A percentile compares a stretch with the other conserved stretches of the same genome.
These are phyloP conservation scores for Brachionus asplanchnoidis DNA, from an alignment of 1,140 invertebrate species.

Conservation along the genomic window DNA sequence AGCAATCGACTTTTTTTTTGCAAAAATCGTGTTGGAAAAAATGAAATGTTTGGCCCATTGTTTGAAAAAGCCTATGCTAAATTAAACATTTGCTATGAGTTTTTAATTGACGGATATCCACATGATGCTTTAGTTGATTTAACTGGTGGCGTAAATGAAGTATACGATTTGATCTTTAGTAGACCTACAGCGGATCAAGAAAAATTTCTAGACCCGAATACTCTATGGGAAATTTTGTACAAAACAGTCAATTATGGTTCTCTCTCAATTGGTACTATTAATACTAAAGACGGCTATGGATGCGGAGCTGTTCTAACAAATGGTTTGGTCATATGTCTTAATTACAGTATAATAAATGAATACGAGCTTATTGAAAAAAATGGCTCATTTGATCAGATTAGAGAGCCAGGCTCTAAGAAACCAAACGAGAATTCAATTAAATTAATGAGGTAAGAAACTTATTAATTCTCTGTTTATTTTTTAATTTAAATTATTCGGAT, in stretches of 20 bases:
- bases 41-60: slow-evolving; percentile 73
- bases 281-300: neutral
- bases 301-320: neutral
- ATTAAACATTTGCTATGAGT: slow-evolving; percentile 56
- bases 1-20: slow-evolving; percentile 67
- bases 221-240: slow-evolving; percentile 2
- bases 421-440: neutral
- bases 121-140: slow-evolving; percentile 61
- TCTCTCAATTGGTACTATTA: neutral
- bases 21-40: slow-evolving; percentile 64
- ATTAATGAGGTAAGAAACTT: neutral
- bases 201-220: neutral
- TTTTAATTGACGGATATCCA: slow-evolving; percentile 58
- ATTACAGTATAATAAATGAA: slow-evolving; percentile 60
- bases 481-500: slow-evolving; percentile 39
- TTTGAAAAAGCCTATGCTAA: slow-evolving; percentile 68
- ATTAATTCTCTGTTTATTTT: neutral
- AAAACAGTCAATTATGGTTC: neutral
- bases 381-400: neutral
- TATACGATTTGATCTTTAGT: neutral
- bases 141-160: slow-evolving; percentile 60
- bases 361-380: slow-evolving; percentile 62
- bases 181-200: slow-evolving; percentile 61
- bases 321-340: slow-evolving; percentile 54
- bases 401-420: neutral